Evolutionary conservation across 2,113 vertebrate species (phyloP).

Genomic region (Ursus arctos): DNA sequence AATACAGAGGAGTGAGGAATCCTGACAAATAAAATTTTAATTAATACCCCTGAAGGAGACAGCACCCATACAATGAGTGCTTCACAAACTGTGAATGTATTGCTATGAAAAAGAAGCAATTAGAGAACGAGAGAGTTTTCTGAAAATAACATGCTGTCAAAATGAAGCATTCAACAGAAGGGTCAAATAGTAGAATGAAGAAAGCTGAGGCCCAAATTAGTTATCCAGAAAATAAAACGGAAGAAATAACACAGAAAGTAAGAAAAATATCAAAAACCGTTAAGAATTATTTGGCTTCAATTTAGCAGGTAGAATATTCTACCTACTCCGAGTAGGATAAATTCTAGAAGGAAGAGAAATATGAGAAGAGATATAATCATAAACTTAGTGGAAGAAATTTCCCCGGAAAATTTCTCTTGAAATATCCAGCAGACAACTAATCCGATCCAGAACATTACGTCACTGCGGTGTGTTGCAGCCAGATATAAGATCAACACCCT

Average conservation of each 20-base stretch:
- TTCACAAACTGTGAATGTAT: neutral
- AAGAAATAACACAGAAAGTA: neutral
- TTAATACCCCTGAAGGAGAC: neutral
- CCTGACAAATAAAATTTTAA: neutral
- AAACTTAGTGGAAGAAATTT: neutral
- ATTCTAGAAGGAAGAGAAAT: neutral
- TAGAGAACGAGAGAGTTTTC: neutral
- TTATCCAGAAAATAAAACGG: conserved; percentile 1
- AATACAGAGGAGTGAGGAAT: neutral
- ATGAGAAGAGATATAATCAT: neutral
- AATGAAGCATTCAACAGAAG: neutral
- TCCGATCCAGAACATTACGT: neutral
- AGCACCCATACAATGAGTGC: neutral
- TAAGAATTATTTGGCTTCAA: neutral
- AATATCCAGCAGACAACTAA: neutral
- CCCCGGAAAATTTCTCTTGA: neutral
- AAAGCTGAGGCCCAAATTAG: neutral
- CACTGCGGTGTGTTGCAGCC: neutral
- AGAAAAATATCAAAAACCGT: neutral
- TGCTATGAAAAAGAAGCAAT: neutral
- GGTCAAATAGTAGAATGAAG: neutral
- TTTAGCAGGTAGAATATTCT: neutral
- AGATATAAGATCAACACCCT: neutral
- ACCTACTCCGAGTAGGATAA: neutral
- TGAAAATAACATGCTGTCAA: neutral